A percentile compares a stretch with the other conserved stretches of the same genome.
Evolutionary conservation across 2,797 vertebrate genomes (phyloP).

Genomic region (Chanos chanos): DNA sequence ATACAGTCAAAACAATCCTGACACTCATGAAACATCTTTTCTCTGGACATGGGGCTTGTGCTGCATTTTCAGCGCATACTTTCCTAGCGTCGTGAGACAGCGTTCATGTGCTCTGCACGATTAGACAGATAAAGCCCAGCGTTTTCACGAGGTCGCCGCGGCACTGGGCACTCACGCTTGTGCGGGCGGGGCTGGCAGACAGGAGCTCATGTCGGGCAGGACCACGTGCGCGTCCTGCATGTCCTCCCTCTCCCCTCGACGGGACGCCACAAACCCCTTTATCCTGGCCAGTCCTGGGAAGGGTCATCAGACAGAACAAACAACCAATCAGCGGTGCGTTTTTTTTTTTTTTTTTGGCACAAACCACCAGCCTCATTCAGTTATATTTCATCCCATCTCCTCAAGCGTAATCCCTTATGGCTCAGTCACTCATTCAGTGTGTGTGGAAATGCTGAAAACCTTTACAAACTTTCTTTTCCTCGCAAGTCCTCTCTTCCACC

Average conservation of each 20-base stretch:
- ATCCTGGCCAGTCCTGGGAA: slow-evolving; percentile 67
- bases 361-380: not conserved
- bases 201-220: slow-evolving; percentile 76
- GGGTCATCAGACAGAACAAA: not conserved
- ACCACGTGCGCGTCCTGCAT: slow-evolving; percentile 95
- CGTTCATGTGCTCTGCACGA: too few species aligned
- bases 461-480: slow-evolving; percentile 99
- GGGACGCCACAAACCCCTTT: slow-evolving; percentile 83
- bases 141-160: too few species aligned
- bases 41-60: too few species aligned
- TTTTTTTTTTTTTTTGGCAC: not conserved
- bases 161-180: slow-evolving; percentile 82
- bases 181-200: slow-evolving; percentile 65
- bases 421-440: slow-evolving; percentile 51
- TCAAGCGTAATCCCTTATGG: slow-evolving; percentile 48
- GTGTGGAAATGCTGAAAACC: slow-evolving; percentile 93
- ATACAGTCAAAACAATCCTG: too few species aligned
- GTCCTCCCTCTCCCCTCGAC: slow-evolving; percentile 90
- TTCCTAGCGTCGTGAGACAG: too few species aligned
- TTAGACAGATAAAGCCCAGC: too few species aligned
- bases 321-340: not conserved
- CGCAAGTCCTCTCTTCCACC: slow-evolving; percentile 71
- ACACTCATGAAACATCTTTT: too few species aligned
- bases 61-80: too few species aligned
- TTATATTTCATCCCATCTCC: slow-evolving; percentile 36